Evolutionary conservation across 2,888 invertebrate genomes (phyloP), one percentile per base, ranked within the genome.

Genomic region (Drosophila koepferae): DNA sequence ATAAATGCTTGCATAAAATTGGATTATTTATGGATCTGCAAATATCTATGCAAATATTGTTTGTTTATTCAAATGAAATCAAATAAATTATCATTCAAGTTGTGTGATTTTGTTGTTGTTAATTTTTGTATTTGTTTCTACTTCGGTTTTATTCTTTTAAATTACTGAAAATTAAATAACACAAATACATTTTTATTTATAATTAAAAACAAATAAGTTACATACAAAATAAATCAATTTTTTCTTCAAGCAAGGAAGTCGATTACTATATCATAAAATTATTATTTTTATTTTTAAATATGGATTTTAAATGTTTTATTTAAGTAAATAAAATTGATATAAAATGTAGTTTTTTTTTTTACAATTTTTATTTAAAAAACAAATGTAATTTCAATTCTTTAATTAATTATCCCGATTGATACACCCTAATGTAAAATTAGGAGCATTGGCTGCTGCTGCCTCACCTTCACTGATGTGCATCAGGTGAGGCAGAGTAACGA

Each of bases 381-480:
- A 8, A 41, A 8, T 2, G 40, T 5, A 43, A 10, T 23, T 44
- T 44, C 7, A 23, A 7, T 7, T 46, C 3, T 48, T 16, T 44
- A 4, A 46, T 23, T 23, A 1, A 46, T 6, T 16, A 16, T 3
- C 28, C 8, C 7, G 7, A 31, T 36, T 75, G 64, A 16, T 60
- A 48, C 63, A 66, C 54, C 55, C 63, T 72, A 66, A 49, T 66
- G 65, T 48, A 31, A 53, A 10, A 49, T 55, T 18, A 12, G 20
- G 31, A 34, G 48, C 14, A 60, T 69, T 51, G 20, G 2, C 28
- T n/a, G 3, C 14, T 49, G 31, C 23, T 34, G 31, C 48, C 49
- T 40, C 51, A 40, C 51, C 74, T 81, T 75, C 49, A 68, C 72
- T 40, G 40, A 77, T 88, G 76, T 74, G 68, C 68, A 73, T 77